Percentiles rank a stretch among this genome's conserved stretches.
phyloP scores from a whole-genome alignment of 2,113 vertebrate genomes.

The Ramphastos sulfuratus region DNA sequence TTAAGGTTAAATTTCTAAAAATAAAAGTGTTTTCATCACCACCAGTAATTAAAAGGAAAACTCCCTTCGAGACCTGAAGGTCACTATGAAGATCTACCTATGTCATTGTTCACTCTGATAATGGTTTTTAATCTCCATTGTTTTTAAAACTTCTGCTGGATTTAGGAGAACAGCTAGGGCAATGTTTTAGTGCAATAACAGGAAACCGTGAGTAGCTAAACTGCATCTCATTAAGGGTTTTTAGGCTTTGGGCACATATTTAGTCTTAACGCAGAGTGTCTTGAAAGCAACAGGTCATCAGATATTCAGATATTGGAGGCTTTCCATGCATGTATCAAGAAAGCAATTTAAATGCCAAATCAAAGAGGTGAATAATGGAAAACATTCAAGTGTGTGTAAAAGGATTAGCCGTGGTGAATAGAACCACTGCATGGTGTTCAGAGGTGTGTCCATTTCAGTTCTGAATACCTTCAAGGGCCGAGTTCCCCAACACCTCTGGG shows the following conservation, averaged over 20 bases:
- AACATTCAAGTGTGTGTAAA: background rate
- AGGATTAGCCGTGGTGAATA: background rate
- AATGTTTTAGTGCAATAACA: background rate
- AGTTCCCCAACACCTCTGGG: background rate
- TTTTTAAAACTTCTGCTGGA: background rate
- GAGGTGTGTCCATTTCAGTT: background rate
- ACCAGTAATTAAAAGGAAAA: background rate
- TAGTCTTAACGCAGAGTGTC: background rate
- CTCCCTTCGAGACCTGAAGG: background rate
- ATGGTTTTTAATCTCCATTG: background rate
- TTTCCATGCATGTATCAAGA: background rate
- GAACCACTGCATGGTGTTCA: background rate
- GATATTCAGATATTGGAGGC: too few species aligned
- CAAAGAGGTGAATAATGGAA: background rate
- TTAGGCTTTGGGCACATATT: background rate
- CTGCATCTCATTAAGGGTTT: background rate
- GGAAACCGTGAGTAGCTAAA: background rate
- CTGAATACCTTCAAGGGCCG: background rate
- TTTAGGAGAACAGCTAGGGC: background rate
- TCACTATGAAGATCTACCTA: background rate
- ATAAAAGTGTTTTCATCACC: background rate
- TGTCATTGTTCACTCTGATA: background rate
- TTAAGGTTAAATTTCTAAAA: background rate
- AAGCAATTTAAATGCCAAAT: background rate
- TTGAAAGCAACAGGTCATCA: background rate